These are phyloP conservation scores for Chelonus insularis DNA, from an alignment of 1,140 invertebrate genomes.

Conservation along the genomic window DNA sequence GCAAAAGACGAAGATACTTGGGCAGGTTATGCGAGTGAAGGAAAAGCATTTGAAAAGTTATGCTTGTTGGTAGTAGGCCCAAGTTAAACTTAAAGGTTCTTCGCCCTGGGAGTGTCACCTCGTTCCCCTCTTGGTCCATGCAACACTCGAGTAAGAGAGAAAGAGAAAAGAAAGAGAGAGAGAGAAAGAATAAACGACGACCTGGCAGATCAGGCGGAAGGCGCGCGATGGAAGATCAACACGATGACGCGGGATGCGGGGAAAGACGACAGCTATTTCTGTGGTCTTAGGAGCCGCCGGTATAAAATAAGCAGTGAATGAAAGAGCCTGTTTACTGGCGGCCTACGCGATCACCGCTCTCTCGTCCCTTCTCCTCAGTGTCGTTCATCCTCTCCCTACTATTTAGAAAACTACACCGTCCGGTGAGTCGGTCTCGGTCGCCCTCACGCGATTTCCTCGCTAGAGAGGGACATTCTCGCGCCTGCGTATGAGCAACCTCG, in stretches of 20 bases:
- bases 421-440: neutral
- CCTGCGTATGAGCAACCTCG: neutral
- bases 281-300: conserved; percentile 45
- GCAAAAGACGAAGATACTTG: no score
- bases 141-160: conserved; percentile 22
- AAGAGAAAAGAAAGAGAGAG: conserved; percentile 10
- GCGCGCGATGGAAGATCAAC: conserved; percentile 31
- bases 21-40: neutral
- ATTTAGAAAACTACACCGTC: neutral
- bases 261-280: conserved; percentile 48
- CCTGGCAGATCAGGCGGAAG: conserved; percentile 31
- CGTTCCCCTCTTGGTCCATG: neutral
- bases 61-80: neutral
- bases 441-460: neutral
- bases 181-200: conserved; percentile 9
- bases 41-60: neutral
- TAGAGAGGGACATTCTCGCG: neutral
- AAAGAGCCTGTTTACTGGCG: conserved; percentile 56
- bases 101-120: conserved; percentile 13
- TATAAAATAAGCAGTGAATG: conserved; percentile 57
- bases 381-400: neutral
- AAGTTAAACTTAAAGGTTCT: conserved; percentile 8
- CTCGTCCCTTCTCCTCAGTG: conserved; percentile 17
- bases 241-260: conserved; percentile 38
- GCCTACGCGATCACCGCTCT: conserved; percentile 47